These are phyloP conservation scores for Portevinia maculata DNA, from an alignment of 2,888 invertebrate genomes.

Conservation along the genomic window DNA sequence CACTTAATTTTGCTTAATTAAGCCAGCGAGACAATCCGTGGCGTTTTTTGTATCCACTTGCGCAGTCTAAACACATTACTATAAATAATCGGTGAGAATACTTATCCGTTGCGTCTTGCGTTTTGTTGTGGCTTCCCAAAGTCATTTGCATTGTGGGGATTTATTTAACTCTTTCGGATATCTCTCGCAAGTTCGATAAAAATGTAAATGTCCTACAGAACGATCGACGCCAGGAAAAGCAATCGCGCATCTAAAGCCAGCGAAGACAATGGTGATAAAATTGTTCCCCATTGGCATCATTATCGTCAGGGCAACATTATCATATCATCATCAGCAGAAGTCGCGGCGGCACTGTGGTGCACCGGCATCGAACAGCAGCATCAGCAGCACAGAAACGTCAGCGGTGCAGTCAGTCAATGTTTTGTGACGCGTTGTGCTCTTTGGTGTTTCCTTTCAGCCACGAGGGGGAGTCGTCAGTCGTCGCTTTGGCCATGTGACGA, in stretches of 20 bases:
- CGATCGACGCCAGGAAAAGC: constrained; percentile 36
- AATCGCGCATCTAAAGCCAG: constrained; percentile 12
- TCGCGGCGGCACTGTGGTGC: constrained; percentile 40
- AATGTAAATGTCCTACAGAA: constrained; percentile 63
- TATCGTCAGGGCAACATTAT: constrained; percentile 71
- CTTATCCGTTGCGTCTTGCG: constrained; percentile 9
- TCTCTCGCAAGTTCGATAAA: constrained; percentile 65
- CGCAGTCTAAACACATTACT: constrained; percentile 17
- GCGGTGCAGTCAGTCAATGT: constrained; percentile 67
- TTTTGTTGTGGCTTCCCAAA: constrained; percentile 39
- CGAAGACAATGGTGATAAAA: constrained; percentile 73
- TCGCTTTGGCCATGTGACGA: constrained; percentile 43
- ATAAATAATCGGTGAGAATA: constrained; percentile 38
- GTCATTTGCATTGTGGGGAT: constrained; percentile 63
- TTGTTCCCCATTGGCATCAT: constrained; percentile 74
- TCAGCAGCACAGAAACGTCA: constrained; percentile 21
- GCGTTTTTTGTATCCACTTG: constrained; percentile 40
- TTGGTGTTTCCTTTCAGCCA: constrained; percentile 36
- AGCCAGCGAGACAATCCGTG: constrained; percentile 35
- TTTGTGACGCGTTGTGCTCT: constrained; percentile 64
- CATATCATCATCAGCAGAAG: constrained; percentile 73
- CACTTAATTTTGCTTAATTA: constrained; percentile 68
- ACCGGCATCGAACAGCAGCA: constrained; percentile 43
- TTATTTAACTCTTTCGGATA: constrained; percentile 54
- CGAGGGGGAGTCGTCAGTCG: constrained; percentile 54